Percentiles rank a stretch among this genome's conserved stretches.
phyloP scores from a whole-genome alignment of 2,797 vertebrate species.

The Cheirogaleus major region DNA sequence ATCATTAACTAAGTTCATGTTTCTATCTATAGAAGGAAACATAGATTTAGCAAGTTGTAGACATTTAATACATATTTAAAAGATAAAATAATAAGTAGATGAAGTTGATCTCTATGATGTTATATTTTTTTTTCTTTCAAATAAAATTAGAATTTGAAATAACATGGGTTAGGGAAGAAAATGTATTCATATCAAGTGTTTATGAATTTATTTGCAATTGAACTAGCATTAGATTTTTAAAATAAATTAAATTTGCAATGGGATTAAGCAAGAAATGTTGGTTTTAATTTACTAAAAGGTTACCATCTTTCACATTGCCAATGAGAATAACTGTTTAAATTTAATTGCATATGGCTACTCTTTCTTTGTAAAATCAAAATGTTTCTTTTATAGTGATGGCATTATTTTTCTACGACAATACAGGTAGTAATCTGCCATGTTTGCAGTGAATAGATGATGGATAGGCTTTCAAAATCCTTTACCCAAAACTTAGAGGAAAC shows the following conservation, averaged over 20 bases:
- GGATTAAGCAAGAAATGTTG: conserved; percentile 63
- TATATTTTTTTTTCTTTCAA: conserved; percentile 39
- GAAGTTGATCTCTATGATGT: neutral
- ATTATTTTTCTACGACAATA: neutral
- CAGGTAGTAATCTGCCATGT: neutral
- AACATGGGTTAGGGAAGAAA: conserved; percentile 10
- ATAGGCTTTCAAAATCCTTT: neutral
- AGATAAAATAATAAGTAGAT: neutral
- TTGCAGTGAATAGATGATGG: neutral
- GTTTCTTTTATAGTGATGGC: neutral
- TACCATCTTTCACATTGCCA: conserved; percentile 56
- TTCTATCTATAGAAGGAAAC: neutral
- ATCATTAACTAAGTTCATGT: neutral
- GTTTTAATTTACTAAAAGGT: conserved; percentile 61
- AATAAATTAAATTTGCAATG: conserved; percentile 67
- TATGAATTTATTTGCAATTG: conserved; percentile 64
- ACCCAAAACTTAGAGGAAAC: neutral
- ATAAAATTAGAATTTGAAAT: conserved; percentile 48
- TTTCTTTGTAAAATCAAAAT: conserved; percentile 28
- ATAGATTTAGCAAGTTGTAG: neutral
- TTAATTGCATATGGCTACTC: neutral
- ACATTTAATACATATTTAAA: neutral
- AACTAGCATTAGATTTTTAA: conserved; percentile 66
- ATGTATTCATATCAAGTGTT: conserved; percentile 60
- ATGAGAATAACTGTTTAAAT: conserved; percentile 40